A percentile compares a stretch with the other conserved stretches of the same genome.
Evolutionary conservation across 1,140 invertebrate genomes (phyloP).

Genomic region (Paralvinella palmiformis): DNA sequence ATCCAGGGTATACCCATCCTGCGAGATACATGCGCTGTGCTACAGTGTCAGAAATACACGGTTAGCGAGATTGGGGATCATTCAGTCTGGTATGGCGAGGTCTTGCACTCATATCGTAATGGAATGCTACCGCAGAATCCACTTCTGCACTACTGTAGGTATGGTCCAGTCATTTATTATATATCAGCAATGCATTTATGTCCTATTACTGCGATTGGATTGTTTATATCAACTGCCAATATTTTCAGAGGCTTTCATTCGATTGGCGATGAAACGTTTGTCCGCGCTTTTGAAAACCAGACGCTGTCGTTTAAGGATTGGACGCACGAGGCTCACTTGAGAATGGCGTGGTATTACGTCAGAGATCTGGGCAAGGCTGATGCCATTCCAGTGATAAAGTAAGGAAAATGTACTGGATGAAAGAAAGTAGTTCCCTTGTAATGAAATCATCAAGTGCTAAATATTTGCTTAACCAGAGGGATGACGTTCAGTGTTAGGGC

Average conservation of each 20-base stretch:
- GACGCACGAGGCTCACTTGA: slow-evolving; percentile 44
- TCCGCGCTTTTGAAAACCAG: slow-evolving; percentile 44
- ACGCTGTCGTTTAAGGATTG: slow-evolving; percentile 45
- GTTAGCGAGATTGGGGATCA: slow-evolving; percentile 41
- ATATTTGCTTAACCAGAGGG: no score
- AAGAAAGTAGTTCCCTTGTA: no score
- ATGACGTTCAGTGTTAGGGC: no score
- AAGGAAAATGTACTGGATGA: no score
- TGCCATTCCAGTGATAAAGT: slow-evolving; percentile 42
- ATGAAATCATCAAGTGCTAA: no score
- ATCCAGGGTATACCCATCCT: slow-evolving; percentile 39
- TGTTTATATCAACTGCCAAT: neutral
- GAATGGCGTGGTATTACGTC: slow-evolving; percentile 49
- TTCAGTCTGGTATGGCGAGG: slow-evolving; percentile 43
- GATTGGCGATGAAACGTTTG: slow-evolving; percentile 46
- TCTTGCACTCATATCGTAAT: slow-evolving; percentile 27
- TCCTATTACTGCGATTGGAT: neutral
- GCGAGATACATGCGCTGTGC: slow-evolving; percentile 35
- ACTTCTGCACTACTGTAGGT: slow-evolving; percentile 42
- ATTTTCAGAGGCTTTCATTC: slow-evolving; percentile 37
- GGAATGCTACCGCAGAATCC: slow-evolving; percentile 30
- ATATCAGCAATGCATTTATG: neutral
- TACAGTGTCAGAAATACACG: slow-evolving; percentile 37
- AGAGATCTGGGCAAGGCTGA: slow-evolving; percentile 34
- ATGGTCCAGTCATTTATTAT: neutral